Evolutionary conservation across 2,888 invertebrate species (phyloP).

Genomic region (Ormyrus labotus): DNA sequence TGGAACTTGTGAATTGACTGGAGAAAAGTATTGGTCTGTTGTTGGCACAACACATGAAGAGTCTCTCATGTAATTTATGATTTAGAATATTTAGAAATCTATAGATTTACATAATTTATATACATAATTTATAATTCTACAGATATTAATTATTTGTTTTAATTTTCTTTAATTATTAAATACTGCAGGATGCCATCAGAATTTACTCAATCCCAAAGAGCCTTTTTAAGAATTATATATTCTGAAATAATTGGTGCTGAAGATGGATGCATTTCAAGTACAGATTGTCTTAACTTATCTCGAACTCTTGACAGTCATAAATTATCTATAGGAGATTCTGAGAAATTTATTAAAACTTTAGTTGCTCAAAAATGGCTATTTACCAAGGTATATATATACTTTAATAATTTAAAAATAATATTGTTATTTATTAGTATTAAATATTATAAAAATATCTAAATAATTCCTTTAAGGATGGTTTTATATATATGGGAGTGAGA

Average conservation of each 20-base stretch:
- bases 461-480: slow-evolving; percentile 63
- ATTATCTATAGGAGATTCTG: slow-evolving; percentile 62
- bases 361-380: slow-evolving; percentile 65
- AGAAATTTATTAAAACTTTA: slow-evolving; percentile 63
- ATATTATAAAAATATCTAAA: slow-evolving; percentile 20
- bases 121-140: too few species aligned
- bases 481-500: slow-evolving; percentile 69
- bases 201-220: slow-evolving; percentile 63
- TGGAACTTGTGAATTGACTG: slow-evolving; percentile 67
- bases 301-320: slow-evolving; percentile 56
- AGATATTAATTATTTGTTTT: too few species aligned
- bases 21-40: slow-evolving; percentile 68
- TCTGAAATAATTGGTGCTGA: slow-evolving; percentile 65
- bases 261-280: slow-evolving; percentile 63
- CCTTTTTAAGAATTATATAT: slow-evolving; percentile 64
- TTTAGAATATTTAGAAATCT: too few species aligned
- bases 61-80: slow-evolving; percentile 59
- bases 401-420: background rate
- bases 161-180: slow-evolving; percentile 19
- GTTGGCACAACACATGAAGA: slow-evolving; percentile 62
- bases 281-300: slow-evolving; percentile 65
- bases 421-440: background rate
- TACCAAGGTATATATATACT: slow-evolving; percentile 59
- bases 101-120: too few species aligned
- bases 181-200: slow-evolving; percentile 62